Evolutionary conservation across 2,888 invertebrate species (phyloP), one percentile per base, ranked within the genome.

Genomic region (Hirtodrosophila cameraria): DNA sequence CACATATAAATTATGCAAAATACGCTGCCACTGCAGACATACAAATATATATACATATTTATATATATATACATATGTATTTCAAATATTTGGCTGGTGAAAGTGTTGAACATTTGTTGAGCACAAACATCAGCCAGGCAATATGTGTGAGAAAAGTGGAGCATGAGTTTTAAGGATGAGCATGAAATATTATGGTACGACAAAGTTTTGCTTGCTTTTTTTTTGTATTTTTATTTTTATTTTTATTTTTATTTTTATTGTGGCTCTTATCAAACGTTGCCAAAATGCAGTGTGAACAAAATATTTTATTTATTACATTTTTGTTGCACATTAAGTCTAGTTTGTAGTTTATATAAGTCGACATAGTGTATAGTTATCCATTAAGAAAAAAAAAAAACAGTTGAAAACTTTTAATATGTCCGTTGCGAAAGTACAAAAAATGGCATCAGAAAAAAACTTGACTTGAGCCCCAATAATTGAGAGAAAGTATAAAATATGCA

Each of bases 1-100:
- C 58, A 65, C 57, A 71, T 58, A 78, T 85, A 78, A 82, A 84
- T 82, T 84, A 78, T 86, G 79, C 69, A 66, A 69, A 75, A 66
- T 49, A 55, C 49, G 61, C 20, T 45, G 41, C 11, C 43, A 46
- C 35, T 38, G 46, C 27, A 43, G 53, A 58, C 42, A 55, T 20
- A n/a, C 15, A 41, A 61, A 72, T 76, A 50, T 69, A n/a, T n/a
- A n/a, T n/a, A n/a, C n/a, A n/a, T n/a, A n/a, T n/a, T n/a, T n/a
- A n/a, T n/a, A n/a, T n/a, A n/a, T n/a, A 58, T 36, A 55, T 20
- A n/a, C 15, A 41, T 59, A 72, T 76, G 49, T 69, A 80, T 80
- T 61, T 61, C 65, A 80, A 83, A 84, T 80, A 86, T 80, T 80
- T 86, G 53, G 20, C 55, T 64, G 49, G 74, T 53, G 80, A 77